Evolutionary conservation across 2,797 vertebrate genomes (phyloP).

Genomic region (Semotilus atromaculatus): DNA sequence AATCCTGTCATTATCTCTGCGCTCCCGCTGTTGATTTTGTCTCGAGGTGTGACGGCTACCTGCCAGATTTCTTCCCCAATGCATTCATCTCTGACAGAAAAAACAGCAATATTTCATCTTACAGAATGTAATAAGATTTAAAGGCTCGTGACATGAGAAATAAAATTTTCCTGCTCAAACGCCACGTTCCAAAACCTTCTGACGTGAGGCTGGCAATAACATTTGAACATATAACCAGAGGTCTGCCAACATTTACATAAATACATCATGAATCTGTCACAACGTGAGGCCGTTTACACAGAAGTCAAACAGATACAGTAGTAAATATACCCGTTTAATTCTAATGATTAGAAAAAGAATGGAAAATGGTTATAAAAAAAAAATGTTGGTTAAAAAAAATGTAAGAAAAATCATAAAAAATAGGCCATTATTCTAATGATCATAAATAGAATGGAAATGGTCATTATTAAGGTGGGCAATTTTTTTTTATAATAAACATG

Average conservation of each 20-base stretch:
- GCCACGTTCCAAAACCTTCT: neutral
- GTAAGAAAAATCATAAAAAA: neutral
- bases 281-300: neutral
- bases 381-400: neutral
- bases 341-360: neutral
- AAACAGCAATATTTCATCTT: neutral
- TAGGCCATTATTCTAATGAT: neutral
- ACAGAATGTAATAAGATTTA: neutral
- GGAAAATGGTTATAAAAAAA: neutral
- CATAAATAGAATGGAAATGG: neutral
- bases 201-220: neutral
- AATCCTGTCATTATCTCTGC: conserved; percentile 13
- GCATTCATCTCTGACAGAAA: neutral
- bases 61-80: neutral
- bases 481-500: too few relatives aligned
- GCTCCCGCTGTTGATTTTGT: neutral
- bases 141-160: neutral
- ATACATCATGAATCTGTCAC: neutral
- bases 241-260: neutral
- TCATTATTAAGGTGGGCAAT: too few relatives aligned
- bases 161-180: neutral
- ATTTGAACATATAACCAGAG: neutral
- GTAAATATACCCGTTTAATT: neutral
- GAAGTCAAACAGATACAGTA: neutral
- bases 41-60: neutral